These are phyloP conservation scores for Pampus argenteus DNA, from an alignment of 2,797 vertebrate species.

Conservation along the genomic window DNA sequence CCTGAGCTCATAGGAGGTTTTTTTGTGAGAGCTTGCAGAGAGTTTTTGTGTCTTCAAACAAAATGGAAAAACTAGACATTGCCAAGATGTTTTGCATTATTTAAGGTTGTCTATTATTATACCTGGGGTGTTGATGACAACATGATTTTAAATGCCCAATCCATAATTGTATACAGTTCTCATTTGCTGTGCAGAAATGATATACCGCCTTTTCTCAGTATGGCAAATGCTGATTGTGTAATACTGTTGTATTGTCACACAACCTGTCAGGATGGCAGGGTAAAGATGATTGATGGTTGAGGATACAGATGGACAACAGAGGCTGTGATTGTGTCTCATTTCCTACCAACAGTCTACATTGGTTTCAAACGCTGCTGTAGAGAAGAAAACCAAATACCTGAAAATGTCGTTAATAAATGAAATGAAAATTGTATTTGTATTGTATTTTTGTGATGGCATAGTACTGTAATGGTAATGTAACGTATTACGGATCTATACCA, in stretches of 20 bases:
- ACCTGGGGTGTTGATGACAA: neutral
- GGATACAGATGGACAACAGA: constrained; percentile 22
- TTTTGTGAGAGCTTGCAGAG: neutral
- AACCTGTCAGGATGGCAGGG: neutral
- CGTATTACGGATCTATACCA: too few species aligned
- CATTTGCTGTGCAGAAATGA: neutral
- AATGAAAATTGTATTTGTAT: too few species aligned
- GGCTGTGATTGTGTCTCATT: neutral
- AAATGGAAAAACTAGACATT: too few species aligned
- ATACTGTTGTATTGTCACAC: neutral
- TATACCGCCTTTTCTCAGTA: neutral
- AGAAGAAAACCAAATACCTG: neutral
- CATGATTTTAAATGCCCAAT: neutral
- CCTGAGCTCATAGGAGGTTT: neutral
- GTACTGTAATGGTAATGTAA: too few species aligned
- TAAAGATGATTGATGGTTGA: constrained; percentile 12
- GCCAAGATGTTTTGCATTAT: too few species aligned
- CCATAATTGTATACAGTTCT: neutral
- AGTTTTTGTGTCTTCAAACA: too few species aligned
- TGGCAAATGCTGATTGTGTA: constrained; percentile 3
- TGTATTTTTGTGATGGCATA: too few species aligned
- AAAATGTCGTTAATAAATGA: neutral
- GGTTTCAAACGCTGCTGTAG: neutral
- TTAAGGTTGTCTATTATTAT: neutral
- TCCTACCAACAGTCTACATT: neutral